Evolutionary conservation across 2,113 vertebrate species (phyloP).

Genomic region (Nothoprocta perdicaria): DNA sequence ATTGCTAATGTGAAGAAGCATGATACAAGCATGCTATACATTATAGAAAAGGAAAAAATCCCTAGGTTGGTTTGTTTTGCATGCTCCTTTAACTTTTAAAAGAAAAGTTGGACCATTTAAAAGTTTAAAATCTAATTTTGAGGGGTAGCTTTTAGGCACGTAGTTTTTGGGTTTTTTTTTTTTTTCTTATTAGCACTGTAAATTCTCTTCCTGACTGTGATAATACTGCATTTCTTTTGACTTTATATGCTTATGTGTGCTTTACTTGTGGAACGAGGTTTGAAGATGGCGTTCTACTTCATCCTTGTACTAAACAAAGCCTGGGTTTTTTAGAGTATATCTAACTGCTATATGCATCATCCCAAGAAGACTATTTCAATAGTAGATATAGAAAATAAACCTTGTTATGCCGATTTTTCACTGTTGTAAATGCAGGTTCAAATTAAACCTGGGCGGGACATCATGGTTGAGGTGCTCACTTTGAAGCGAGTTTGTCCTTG

Average conservation of each 20-base stretch:
- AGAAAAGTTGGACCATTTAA: neutral
- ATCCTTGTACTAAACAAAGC: conserved; percentile 44
- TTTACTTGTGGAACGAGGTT: conserved; percentile 60
- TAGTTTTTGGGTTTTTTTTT: neutral
- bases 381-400: conserved; percentile 34
- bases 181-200: neutral
- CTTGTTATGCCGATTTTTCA: neutral
- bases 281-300: conserved; percentile 48
- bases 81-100: neutral
- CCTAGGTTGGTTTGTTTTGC: neutral
- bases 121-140: neutral
- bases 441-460: neutral
- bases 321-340: conserved; percentile 58
- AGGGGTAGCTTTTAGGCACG: neutral
- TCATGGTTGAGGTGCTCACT: neutral
- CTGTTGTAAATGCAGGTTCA: neutral
- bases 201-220: neutral
- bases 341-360: conserved; percentile 58
- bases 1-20: neutral
- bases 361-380: conserved; percentile 43
- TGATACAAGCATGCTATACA: neutral
- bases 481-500: neutral
- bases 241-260: conserved; percentile 36
- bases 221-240: conserved; percentile 50
- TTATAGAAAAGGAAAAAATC: neutral